phyloP scores from a whole-genome alignment of 2,888 invertebrate species.

The Sisyra terminalis region DNA sequence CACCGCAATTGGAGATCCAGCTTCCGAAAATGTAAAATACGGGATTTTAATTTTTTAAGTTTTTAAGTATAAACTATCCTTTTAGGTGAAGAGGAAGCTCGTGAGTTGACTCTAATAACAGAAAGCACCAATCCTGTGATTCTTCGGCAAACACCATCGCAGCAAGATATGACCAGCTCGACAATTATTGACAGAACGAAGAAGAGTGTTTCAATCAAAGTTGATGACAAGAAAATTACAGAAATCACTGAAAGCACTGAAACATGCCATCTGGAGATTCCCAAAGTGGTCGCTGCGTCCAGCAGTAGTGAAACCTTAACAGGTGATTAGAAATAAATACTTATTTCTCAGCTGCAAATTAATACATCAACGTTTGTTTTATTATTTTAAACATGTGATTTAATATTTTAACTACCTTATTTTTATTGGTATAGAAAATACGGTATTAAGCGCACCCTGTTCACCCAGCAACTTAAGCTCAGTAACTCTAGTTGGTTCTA shows the following conservation, averaged over 20 bases:
- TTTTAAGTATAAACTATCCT: too few species aligned
- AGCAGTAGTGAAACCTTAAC: constrained; percentile 65
- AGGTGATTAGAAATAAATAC: constrained; percentile 28
- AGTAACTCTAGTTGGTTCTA: constrained; percentile 49
- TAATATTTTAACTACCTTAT: background rate
- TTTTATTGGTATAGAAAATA: constrained; percentile 21
- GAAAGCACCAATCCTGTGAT: constrained; percentile 18
- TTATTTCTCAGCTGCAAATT: background rate
- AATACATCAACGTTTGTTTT: background rate
- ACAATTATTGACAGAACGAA: constrained; percentile 15
- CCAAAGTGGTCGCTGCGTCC: constrained; percentile 54
- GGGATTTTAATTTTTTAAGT: too few species aligned
- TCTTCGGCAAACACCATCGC: background rate
- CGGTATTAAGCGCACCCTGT: constrained; percentile 38
- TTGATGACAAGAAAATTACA: constrained; percentile 18
- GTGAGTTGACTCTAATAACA: constrained; percentile 21
- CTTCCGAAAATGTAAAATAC: constrained; percentile 41
- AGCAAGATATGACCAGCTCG: background rate
- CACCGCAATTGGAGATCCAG: constrained; percentile 44
- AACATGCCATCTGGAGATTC: constrained; percentile 49
- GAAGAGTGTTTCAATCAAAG: constrained; percentile 29
- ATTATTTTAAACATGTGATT: background rate
- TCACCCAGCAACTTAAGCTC: constrained; percentile 62
- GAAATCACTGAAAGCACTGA: constrained; percentile 20
- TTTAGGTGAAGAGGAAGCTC: constrained; percentile 33